Evolutionary conservation across 2,888 invertebrate species (phyloP), one percentile per base, ranked within the genome.

Genomic region (Pemphredon lugubris): DNA sequence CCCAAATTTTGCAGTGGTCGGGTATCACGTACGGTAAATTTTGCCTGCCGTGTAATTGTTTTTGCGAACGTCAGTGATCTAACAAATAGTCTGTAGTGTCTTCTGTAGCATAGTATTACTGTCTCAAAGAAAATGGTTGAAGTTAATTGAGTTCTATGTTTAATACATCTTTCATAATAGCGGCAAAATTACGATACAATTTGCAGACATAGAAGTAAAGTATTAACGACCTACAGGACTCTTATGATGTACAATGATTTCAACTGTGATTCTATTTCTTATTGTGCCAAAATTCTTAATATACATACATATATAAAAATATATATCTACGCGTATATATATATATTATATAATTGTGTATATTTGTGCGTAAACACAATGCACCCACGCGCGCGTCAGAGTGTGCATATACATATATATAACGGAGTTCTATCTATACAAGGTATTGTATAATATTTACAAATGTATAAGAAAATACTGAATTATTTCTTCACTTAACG

Each of bases 251-350:
- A 88, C 88, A 88, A 87, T 88, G 87, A 84, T 88, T 88, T 88
- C 79, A 81, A 77, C 81, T 88, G 88, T 88, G 88, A 88, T 88
- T 88, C 84, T 87, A 86, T 87, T 87, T 88, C 87, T 88, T 84
- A 87, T 85, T 84, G 88, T 88, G 88, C 88, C 88, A 88, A 88
- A 86, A 84, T 84, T 85, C 82, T 77, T 82, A 77, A 82, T 79
- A 83, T 80, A 84, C 79, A 81, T 74, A 73, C 61, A 77, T 67
- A 63, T 71, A 69, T 53, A 66, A 30, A 76, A 54, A 67, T 60
- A 58, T 59, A 73, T 54, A 58, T 73, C 61, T 69, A 77, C 66
- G 61, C 39, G 65, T 50, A 73, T 65, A 73, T 58, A 72, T 53
- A 66, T 75, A 72, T 59, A 81, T 77, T 70, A 48, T 30, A 58